Percentiles rank a stretch among this genome's conserved stretches.
These are phyloP conservation scores for Chaitophorus viminalis DNA, from an alignment of 2,888 invertebrate species.

Conservation along the genomic window DNA sequence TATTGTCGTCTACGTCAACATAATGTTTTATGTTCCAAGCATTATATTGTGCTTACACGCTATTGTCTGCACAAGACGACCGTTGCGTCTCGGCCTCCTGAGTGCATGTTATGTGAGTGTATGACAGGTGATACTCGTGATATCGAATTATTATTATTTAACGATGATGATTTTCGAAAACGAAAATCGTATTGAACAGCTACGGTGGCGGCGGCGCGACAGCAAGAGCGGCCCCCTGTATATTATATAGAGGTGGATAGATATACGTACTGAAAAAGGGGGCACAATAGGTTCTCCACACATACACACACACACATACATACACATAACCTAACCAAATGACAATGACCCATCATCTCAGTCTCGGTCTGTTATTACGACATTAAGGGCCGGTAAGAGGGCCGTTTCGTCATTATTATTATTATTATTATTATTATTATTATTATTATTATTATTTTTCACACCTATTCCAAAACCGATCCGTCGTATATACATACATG, in stretches of 20 bases:
- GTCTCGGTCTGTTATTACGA: conserved; percentile 58
- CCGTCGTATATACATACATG: conserved; percentile 3
- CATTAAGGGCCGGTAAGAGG: conserved; percentile 60
- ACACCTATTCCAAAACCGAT: conserved; percentile 61
- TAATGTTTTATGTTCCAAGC: not conserved
- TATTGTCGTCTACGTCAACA: conserved; percentile 14
- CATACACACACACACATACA: conserved; percentile 1
- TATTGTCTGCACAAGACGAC: conserved; percentile 26
- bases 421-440: conserved; percentile 56
- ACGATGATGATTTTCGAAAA: conserved; percentile 62
- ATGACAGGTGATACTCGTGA: conserved; percentile 62
- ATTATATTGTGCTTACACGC: conserved; percentile 3
- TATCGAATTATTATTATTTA: conserved; percentile 62
- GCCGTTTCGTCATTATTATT: conserved; percentile 56
- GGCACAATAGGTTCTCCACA: conserved; percentile 52
- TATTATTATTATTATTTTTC: conserved; percentile 61
- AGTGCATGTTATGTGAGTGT: not conserved
- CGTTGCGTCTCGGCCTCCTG: conserved; percentile 21
- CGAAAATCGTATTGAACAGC: conserved; percentile 57
- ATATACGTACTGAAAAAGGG: conserved; percentile 12
- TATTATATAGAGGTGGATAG: conserved; percentile 24
- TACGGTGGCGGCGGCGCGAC: not conserved
- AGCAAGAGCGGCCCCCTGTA: conserved; percentile 6
- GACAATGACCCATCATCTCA: conserved; percentile 60
- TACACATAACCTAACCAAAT: conserved; percentile 18